Evolutionary conservation across 2,113 vertebrate genomes (phyloP).

Genomic region (Nyctereutes procyonoides): DNA sequence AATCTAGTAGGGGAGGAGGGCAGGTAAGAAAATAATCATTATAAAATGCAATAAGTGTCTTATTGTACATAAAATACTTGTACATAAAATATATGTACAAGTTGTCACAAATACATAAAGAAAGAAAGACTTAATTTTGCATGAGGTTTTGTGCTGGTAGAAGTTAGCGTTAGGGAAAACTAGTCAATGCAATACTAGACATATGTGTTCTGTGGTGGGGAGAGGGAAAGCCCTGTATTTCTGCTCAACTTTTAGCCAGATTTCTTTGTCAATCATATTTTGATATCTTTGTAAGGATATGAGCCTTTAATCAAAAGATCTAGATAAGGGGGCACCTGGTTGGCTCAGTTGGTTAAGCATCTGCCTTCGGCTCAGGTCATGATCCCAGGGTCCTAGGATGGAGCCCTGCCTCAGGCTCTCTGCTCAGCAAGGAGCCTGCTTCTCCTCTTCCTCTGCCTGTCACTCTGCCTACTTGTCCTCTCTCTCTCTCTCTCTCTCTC

Average conservation of each 20-base stretch:
- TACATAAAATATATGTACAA: background rate
- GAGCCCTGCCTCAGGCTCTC: too few species aligned
- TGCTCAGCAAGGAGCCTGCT: too few species aligned
- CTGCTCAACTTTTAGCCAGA: background rate
- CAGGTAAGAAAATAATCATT: background rate
- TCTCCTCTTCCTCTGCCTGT: too few species aligned
- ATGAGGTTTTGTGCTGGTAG: background rate
- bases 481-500: too few species aligned
- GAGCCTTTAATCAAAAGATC: background rate
- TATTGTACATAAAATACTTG: background rate
- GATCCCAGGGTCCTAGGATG: too few species aligned
- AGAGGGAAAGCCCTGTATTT: background rate
- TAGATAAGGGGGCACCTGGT: background rate
- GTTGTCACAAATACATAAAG: background rate
- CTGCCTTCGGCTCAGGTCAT: too few species aligned
- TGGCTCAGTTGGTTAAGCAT: too few species aligned
- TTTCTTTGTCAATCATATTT: background rate
- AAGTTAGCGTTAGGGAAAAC: background rate
- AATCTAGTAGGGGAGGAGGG: rapidly evolving
- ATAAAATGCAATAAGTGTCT: background rate
- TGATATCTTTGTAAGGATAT: background rate
- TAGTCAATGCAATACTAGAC: background rate
- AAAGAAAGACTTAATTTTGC: background rate
- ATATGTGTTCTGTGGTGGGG: background rate
- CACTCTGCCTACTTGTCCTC: too few species aligned